Conservation (phyloP, 2,113 vertebrate species). For the Notarius lentiginosus region DNA sequence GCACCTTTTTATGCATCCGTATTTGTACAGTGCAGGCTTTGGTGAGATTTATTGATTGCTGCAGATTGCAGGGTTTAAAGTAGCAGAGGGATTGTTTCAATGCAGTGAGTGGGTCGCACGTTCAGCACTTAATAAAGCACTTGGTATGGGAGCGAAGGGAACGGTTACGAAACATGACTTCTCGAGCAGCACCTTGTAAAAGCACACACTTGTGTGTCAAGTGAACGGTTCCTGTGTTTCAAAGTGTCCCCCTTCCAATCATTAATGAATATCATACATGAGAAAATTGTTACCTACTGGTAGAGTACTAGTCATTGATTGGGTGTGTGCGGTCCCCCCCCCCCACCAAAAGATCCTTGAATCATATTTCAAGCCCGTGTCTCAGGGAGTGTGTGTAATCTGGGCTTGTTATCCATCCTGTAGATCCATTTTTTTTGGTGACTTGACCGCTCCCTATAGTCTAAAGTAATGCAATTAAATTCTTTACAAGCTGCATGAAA, state of each 20-base stretch:
- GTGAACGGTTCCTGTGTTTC: not conserved
- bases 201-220: not conserved
- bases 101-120: slow-evolving; percentile 27
- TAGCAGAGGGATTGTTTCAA: slow-evolving; percentile 26
- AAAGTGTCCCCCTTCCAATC: not conserved
- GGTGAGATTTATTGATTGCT: slow-evolving; percentile 22
- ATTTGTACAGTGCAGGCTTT: slow-evolving; percentile 21
- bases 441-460: slow-evolving; percentile 18
- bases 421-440: not conserved
- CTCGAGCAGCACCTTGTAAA: slow-evolving; percentile 18
- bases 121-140: slow-evolving; percentile 41
- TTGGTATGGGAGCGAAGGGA: not conserved
- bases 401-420: not conserved
- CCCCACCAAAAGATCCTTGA: not conserved
- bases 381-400: slow-evolving; percentile 45
- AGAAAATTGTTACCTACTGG: not conserved
- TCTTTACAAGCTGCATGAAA: slow-evolving; percentile 35
- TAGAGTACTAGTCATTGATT: slow-evolving; percentile 1
- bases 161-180: slow-evolving; percentile 10
- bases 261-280: not conserved
- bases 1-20: slow-evolving; percentile 35
- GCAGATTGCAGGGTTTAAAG: slow-evolving; percentile 16
- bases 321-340: not conserved
- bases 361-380: slow-evolving; percentile 11
- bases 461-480: slow-evolving; percentile 56